Percentiles rank a stretch among this genome's conserved stretches.
Evolutionary conservation across 1,140 invertebrate species (phyloP).

Genomic region (Helicoverpa armigera): DNA sequence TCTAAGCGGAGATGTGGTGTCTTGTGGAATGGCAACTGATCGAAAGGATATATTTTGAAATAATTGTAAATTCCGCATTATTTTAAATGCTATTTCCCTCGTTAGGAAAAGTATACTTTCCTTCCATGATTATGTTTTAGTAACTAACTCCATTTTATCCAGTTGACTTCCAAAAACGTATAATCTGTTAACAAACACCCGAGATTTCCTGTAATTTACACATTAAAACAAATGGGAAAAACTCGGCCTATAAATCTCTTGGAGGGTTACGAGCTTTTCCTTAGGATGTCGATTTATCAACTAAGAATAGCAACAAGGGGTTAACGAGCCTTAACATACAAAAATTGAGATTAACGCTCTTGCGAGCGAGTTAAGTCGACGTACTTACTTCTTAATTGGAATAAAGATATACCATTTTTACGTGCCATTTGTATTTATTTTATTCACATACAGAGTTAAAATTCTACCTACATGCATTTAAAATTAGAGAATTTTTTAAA

Average conservation of each 20-base stretch:
- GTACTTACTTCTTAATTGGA: background rate
- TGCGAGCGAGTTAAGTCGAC: background rate
- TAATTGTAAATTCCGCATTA: no score
- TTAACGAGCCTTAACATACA: constrained; percentile 31
- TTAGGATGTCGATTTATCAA: constrained; percentile 39
- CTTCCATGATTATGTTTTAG: no score
- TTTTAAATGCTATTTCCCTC: no score
- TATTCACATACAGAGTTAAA: no score
- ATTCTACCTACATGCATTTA: no score
- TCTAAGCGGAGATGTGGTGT: no score
- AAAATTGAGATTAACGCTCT: constrained; percentile 11
- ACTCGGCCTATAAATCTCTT: constrained; percentile 12
- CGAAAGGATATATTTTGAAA: no score
- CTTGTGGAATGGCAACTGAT: no score
- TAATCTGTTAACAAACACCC: background rate
- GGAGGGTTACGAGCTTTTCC: constrained; percentile 24
- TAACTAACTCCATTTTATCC: background rate
- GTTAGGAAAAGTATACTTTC: no score
- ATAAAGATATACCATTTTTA: background rate
- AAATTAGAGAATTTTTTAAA: no score
- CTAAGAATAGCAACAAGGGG: constrained; percentile 15
- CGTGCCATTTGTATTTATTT: no score
- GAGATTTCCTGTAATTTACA: background rate
- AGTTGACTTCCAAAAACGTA: background rate
- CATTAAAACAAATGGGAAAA: constrained; percentile 38